Conservation (phyloP, 2,113 vertebrate genomes). For the Chrysochloris asiatica region DNA sequence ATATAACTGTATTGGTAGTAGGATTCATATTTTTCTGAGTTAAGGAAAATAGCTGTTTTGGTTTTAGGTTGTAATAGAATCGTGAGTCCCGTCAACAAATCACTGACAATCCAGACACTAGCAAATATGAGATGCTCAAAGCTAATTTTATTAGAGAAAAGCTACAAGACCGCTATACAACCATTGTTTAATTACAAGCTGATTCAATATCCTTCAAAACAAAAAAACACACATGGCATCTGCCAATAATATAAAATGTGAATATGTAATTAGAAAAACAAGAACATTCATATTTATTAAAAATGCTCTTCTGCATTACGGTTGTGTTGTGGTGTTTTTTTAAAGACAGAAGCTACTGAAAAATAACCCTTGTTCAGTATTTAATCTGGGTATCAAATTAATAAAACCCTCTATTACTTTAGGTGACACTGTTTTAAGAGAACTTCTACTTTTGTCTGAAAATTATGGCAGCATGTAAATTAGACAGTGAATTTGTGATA, state of each 20-base stretch:
- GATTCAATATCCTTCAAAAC: neutral
- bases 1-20: slow-evolving; percentile 16
- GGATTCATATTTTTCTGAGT: slow-evolving; percentile 45
- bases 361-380: neutral
- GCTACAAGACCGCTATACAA: neutral
- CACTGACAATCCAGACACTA: neutral
- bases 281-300: neutral
- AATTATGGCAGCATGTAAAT: neutral
- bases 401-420: neutral
- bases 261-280: neutral
- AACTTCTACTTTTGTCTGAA: neutral
- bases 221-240: neutral
- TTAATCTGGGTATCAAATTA: neutral
- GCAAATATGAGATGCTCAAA: slow-evolving; percentile 3
- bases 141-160: slow-evolving; percentile 21
- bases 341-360: neutral
- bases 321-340: neutral
- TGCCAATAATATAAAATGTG: neutral
- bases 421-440: neutral
- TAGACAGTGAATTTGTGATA: neutral
- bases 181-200: neutral
- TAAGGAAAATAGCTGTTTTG: slow-evolving; percentile 30
- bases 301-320: slow-evolving; percentile 15
- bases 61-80: slow-evolving; percentile 36
- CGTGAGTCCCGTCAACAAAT: slow-evolving; percentile 60